phyloP scores from a whole-genome alignment of 2,888 invertebrate genomes.

The Microplitis deprimator region DNA sequence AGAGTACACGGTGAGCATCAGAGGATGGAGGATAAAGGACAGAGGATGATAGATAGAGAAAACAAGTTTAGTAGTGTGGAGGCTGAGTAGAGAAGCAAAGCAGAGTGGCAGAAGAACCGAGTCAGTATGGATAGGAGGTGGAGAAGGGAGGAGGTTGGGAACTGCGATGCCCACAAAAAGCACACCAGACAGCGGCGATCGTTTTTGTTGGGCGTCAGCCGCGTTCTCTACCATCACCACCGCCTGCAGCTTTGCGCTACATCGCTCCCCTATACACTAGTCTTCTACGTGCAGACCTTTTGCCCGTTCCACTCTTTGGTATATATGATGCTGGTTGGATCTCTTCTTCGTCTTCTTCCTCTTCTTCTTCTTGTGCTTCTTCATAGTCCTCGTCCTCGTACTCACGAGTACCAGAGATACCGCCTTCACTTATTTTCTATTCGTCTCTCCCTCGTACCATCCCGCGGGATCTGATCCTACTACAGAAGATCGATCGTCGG shows the following conservation, averaged over 20 bases:
- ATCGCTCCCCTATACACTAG: constrained; percentile 58
- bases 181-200: constrained; percentile 71
- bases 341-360: constrained; percentile 6
- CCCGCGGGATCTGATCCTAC: constrained; percentile 41
- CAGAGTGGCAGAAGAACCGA: constrained; percentile 26
- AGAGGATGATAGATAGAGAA: constrained; percentile 28
- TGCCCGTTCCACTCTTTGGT: constrained; percentile 25
- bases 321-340: constrained; percentile 4
- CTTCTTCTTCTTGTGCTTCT: constrained; percentile 7
- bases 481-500: constrained; percentile 36
- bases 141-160: constrained; percentile 40
- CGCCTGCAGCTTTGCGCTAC: constrained; percentile 69
- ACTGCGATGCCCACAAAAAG: constrained; percentile 70
- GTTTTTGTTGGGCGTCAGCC: constrained; percentile 71
- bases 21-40: background rate
- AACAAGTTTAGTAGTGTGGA: constrained; percentile 19
- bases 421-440: constrained; percentile 2
- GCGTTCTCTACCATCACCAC: constrained; percentile 60
- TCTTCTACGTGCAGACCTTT: constrained; percentile 50
- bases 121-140: constrained; percentile 21
- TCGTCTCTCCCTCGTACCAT: constrained; percentile 6
- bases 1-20: background rate
- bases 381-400: constrained; percentile 1
- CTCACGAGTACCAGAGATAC: background rate
- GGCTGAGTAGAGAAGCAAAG: background rate